phyloP scores from a whole-genome alignment of 2,113 vertebrate species.

The Vombatus ursinus region DNA sequence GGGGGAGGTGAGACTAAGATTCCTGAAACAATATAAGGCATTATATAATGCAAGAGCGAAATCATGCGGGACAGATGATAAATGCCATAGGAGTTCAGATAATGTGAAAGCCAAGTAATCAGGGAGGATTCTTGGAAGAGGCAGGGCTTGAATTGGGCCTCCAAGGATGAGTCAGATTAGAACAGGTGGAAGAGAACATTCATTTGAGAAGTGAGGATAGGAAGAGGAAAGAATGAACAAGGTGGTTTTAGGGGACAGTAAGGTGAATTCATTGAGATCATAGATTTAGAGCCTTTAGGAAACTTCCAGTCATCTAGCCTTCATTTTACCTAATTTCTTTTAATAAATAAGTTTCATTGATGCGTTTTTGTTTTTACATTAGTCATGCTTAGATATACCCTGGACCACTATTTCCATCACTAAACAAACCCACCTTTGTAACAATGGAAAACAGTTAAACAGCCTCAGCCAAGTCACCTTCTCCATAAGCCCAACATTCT shows the following conservation, averaged over 20 bases:
- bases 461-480: neutral
- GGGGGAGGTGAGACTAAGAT: neutral
- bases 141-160: neutral
- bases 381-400: neutral
- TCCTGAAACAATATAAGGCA: neutral
- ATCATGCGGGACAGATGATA: neutral
- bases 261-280: neutral
- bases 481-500: neutral
- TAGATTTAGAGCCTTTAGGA: neutral
- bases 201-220: neutral
- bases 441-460: no score
- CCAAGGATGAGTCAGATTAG: neutral
- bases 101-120: neutral
- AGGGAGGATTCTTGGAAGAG: neutral
- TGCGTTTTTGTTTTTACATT: neutral
- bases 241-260: neutral
- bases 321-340: neutral
- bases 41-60: neutral
- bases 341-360: neutral
- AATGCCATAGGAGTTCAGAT: neutral
- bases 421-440: neutral
- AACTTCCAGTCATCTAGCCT: neutral
- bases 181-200: neutral
- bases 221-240: neutral
- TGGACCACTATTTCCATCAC: neutral